Percentiles rank a stretch among this genome's conserved stretches.
phyloP scores from a whole-genome alignment of 2,888 invertebrate species.

The Tromatobia lineatoria region DNA sequence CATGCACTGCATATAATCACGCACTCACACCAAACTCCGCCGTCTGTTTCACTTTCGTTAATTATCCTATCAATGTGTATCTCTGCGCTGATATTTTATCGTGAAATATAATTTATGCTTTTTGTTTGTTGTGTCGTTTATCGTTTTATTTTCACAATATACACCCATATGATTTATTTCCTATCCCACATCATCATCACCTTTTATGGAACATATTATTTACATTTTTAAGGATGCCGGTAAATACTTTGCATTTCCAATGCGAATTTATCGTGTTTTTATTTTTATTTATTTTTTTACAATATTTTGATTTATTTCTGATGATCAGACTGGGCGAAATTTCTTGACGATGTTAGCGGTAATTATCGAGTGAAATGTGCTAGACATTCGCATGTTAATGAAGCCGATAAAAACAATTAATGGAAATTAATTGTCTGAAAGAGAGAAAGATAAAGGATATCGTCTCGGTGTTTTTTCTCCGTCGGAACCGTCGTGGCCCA shows the following conservation, averaged over 20 bases:
- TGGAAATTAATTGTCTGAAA: constrained; percentile 17
- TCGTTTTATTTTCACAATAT: constrained; percentile 13
- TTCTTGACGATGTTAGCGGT: background rate
- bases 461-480: constrained; percentile 62
- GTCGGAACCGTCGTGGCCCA: constrained; percentile 65
- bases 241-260: background rate
- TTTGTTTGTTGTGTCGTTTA: constrained; percentile 52
- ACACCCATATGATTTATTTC: constrained; percentile 41
- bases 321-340: constrained; percentile 1
- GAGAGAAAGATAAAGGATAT: constrained; percentile 30
- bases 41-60: constrained; percentile 69
- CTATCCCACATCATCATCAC: constrained; percentile 29
- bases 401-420: background rate
- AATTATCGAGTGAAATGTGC: background rate
- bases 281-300: constrained; percentile 1
- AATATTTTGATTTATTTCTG: background rate
- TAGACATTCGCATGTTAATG: constrained; percentile 21
- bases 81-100: constrained; percentile 34
- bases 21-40: constrained; percentile 27
- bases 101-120: constrained; percentile 66
- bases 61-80: constrained; percentile 51
- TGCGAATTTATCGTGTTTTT: background rate
- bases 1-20: constrained; percentile 8
- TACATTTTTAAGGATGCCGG: constrained; percentile 14
- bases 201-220: constrained; percentile 29